Percentiles rank a stretch among this genome's conserved stretches.
phyloP scores from a whole-genome alignment of 2,888 invertebrate genomes.

The Entomobrya multifasciata region DNA sequence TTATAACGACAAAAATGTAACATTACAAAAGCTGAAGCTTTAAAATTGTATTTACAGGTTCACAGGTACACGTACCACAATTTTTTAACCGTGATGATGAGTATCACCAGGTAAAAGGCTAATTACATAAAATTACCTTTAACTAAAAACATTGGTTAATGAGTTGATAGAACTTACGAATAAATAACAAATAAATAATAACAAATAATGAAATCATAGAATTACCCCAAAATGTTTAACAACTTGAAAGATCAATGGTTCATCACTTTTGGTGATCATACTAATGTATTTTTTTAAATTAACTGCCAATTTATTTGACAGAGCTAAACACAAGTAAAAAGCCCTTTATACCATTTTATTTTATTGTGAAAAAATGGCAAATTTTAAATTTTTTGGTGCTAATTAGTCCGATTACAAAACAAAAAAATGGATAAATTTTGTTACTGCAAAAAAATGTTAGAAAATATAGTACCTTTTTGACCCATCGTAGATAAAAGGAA shows the following conservation, averaged over 20 bases:
- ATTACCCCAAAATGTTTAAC: constrained; percentile 45
- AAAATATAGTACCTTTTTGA: constrained; percentile 13
- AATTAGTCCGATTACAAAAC: too few species aligned
- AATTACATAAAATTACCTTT: constrained; percentile 14
- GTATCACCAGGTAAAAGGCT: constrained; percentile 50
- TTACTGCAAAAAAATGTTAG: background rate
- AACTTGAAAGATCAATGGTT: constrained; percentile 27
- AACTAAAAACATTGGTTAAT: constrained; percentile 23
- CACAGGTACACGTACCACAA: constrained; percentile 74
- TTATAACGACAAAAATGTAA: background rate
- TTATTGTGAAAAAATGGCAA: too few species aligned
- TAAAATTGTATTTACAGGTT: constrained; percentile 58
- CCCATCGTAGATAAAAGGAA: constrained; percentile 13
- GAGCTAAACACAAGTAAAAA: constrained; percentile 14
- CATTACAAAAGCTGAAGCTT: constrained; percentile 44
- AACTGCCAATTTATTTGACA: constrained; percentile 46
- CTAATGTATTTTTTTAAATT: too few species aligned
- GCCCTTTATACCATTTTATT: constrained; percentile 40
- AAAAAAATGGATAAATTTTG: background rate
- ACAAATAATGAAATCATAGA: constrained; percentile 50
- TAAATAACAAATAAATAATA: constrained; percentile 16
- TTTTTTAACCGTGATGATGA: constrained; percentile 61
- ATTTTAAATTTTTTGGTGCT: too few species aligned
- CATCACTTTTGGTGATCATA: constrained; percentile 7
- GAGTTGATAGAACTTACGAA: background rate